Percentiles rank a stretch among this genome's conserved stretches.
Evolutionary conservation across 1,140 invertebrate genomes (phyloP).

Genomic region (Leptestheria dahalacensis): DNA sequence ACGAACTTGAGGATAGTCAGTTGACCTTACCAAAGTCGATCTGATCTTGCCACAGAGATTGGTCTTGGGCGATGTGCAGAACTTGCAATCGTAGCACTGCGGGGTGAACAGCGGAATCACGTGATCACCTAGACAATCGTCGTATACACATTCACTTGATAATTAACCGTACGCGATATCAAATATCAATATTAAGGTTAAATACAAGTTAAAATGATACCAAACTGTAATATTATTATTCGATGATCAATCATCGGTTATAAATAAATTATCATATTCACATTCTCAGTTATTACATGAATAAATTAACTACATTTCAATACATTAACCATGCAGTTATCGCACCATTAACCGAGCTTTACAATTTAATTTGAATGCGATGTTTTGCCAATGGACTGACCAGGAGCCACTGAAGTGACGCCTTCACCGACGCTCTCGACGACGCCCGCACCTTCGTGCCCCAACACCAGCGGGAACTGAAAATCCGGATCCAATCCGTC

Average conservation of each 20-base stretch:
- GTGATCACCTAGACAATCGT: constrained; percentile 30
- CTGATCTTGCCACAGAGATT: constrained; percentile 38
- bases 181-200: background rate
- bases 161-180: background rate
- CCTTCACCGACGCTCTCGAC: constrained; percentile 35
- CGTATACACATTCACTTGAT: background rate
- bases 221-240: too few species aligned
- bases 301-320: too few species aligned
- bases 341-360: too few species aligned
- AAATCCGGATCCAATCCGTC: constrained; percentile 34
- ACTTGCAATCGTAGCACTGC: constrained; percentile 37
- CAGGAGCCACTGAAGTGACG: constrained; percentile 28
- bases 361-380: background rate
- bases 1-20: too few species aligned
- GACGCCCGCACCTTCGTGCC: constrained; percentile 34
- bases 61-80: constrained; percentile 26
- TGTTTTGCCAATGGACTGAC: constrained; percentile 21
- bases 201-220: background rate
- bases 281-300: too few species aligned
- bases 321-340: too few species aligned
- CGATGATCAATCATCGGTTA: too few species aligned
- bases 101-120: constrained; percentile 37
- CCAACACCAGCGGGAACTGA: constrained; percentile 33
- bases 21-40: background rate
- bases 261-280: background rate